Conservation (phyloP, 2,888 invertebrate species). For the Invenusta paracnida region DNA sequence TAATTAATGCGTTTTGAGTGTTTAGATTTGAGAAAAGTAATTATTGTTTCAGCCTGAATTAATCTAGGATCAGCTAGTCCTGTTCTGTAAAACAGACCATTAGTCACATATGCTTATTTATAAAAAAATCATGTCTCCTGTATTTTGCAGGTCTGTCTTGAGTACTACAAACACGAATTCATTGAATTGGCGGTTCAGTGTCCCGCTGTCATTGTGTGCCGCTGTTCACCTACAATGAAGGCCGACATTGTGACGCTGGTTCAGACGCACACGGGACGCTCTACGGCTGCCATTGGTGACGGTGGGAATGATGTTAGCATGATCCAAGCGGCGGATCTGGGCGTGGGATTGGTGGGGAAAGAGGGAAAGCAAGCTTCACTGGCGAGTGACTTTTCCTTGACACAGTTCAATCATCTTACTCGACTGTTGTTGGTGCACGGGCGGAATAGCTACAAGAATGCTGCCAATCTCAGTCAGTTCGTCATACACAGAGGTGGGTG, state of each 20-base stretch:
- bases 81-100: too few species aligned
- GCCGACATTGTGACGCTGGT: slow-evolving; percentile 69
- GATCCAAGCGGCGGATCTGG: slow-evolving; percentile 67
- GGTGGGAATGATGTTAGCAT: slow-evolving; percentile 72
- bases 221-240: slow-evolving; percentile 72
- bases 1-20: too few species aligned
- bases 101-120: too few species aligned
- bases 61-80: too few species aligned
- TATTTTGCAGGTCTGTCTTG: slow-evolving; percentile 65
- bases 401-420: slow-evolving; percentile 77
- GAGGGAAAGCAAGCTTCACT: slow-evolving; percentile 70
- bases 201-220: slow-evolving; percentile 72
- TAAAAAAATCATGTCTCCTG: too few species aligned
- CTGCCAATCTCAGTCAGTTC: slow-evolving; percentile 93
- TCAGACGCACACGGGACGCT: slow-evolving; percentile 66
- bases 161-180: slow-evolving; percentile 71
- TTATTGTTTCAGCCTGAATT: too few species aligned
- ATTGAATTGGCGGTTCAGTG: slow-evolving; percentile 71
- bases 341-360: slow-evolving; percentile 61
- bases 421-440: slow-evolving; percentile 67
- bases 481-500: slow-evolving; percentile 77
- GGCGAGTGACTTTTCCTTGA: slow-evolving; percentile 93
- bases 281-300: slow-evolving; percentile 63
- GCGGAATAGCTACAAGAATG: slow-evolving; percentile 73
- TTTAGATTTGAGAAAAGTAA: too few species aligned